Percentiles rank a stretch among this genome's conserved stretches.
Evolutionary conservation across 2,888 invertebrate genomes (phyloP).

Genomic region (Cerceris ruficornis): DNA sequence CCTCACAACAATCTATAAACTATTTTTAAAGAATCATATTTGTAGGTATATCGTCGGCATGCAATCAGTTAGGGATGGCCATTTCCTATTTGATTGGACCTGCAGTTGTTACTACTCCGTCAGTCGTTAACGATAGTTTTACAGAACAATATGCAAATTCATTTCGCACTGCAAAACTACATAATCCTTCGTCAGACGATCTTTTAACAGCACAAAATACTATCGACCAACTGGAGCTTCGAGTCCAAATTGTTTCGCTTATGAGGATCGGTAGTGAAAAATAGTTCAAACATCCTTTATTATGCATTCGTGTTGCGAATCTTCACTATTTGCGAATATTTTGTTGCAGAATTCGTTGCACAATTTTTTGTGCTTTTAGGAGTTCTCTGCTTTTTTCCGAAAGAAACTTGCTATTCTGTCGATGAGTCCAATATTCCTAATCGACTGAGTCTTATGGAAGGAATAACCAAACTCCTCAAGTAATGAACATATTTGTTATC

Average conservation of each 20-base stretch:
- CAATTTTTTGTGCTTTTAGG: conserved; percentile 64
- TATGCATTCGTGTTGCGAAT: background rate
- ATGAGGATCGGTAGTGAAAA: conserved; percentile 66
- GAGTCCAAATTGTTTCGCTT: conserved; percentile 63
- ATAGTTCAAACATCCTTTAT: background rate
- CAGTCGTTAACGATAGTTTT: conserved; percentile 3
- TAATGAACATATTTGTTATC: conserved; percentile 12
- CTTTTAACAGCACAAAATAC: conserved; percentile 7
- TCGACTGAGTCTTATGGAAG: conserved; percentile 29
- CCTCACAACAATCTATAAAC: background rate
- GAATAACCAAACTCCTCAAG: conserved; percentile 20
- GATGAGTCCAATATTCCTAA: background rate
- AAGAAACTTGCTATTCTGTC: conserved; percentile 40
- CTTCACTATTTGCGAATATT: background rate
- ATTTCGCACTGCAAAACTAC: background rate
- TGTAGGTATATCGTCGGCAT: conserved; percentile 71
- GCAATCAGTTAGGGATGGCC: conserved; percentile 72
- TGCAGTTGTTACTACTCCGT: conserved; percentile 42
- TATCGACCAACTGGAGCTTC: conserved; percentile 35
- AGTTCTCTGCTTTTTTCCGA: conserved; percentile 66
- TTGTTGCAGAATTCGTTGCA: conserved; percentile 63
- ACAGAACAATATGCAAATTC: conserved; percentile 1
- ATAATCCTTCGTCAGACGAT: background rate
- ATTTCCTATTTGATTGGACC: conserved; percentile 73
- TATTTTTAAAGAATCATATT: conserved; percentile 1